These are phyloP conservation scores for Panurus biarmicus DNA, from an alignment of 2,113 vertebrate species.

Conservation along the genomic window DNA sequence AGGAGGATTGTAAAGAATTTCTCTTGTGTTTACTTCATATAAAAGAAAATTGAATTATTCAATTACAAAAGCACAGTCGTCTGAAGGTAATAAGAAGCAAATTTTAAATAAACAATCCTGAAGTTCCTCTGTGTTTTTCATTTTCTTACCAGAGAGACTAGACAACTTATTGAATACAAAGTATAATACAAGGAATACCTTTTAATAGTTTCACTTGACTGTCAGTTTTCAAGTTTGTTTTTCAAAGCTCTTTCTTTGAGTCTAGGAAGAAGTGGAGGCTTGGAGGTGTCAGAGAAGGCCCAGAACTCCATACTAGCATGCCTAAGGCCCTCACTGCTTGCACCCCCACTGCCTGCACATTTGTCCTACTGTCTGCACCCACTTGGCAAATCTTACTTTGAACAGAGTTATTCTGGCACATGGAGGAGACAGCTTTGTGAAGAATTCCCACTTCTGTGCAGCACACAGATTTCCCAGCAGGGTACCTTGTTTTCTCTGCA, in stretches of 20 bases:
- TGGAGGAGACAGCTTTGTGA: neutral
- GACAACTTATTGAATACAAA: neutral
- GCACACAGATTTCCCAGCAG: neutral
- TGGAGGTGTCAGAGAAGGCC: neutral
- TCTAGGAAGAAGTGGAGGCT: neutral
- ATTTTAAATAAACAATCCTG: slow-evolving; percentile 34
- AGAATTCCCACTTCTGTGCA: neutral
- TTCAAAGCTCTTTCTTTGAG: neutral
- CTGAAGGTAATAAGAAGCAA: slow-evolving; percentile 15
- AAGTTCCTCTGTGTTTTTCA: neutral
- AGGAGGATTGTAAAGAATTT: slow-evolving; percentile 50
- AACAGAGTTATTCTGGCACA: neutral
- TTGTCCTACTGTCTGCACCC: neutral
- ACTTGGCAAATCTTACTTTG: neutral
- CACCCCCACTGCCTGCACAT: neutral
- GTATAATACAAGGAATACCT: neutral
- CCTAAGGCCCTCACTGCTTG: neutral
- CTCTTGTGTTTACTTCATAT: neutral
- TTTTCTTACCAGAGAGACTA: neutral
- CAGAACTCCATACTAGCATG: neutral
- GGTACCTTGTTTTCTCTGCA: neutral
- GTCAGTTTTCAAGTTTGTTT: neutral
- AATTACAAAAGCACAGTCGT: neutral
- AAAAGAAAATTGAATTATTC: slow-evolving; percentile 28
- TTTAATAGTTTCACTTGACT: neutral